Percentiles rank a stretch among this genome's conserved stretches.
Evolutionary conservation across 1,140 invertebrate genomes (phyloP).

Genomic region (Coelopa frigida): DNA sequence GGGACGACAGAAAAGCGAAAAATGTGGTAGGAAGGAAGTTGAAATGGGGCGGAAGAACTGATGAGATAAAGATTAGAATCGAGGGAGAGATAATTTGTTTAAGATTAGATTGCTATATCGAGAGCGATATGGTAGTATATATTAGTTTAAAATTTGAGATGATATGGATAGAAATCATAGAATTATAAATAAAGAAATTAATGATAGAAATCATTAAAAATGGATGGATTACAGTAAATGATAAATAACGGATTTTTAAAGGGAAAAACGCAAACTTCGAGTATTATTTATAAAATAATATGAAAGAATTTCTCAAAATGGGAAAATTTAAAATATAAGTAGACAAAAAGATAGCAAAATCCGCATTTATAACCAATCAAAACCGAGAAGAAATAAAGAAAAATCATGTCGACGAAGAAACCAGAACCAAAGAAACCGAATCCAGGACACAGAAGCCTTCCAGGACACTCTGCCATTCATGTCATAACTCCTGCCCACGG

Average conservation of each 20-base stretch:
- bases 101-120: neutral
- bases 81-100: neutral
- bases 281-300: too few species aligned
- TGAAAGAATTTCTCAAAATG: too few species aligned
- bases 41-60: constrained; percentile 5
- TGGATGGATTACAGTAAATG: too few species aligned
- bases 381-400: constrained; percentile 6
- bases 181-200: too few species aligned
- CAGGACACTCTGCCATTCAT: too few species aligned
- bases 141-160: neutral
- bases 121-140: neutral
- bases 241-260: too few species aligned
- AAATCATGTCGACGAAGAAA: neutral
- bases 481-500: too few species aligned
- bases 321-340: too few species aligned
- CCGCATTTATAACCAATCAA: constrained; percentile 2
- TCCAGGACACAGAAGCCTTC: constrained; percentile 5
- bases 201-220: too few species aligned
- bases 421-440: constrained; percentile 2
- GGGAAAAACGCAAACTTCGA: too few species aligned
- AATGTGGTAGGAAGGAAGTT: neutral
- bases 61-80: neutral
- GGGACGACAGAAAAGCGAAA: neutral
- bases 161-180: neutral
- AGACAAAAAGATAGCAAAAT: too few species aligned